Percentiles rank a stretch among this genome's conserved stretches.
Conservation (phyloP, 2,888 invertebrate species). For the Drosophila kokeensis region DNA sequence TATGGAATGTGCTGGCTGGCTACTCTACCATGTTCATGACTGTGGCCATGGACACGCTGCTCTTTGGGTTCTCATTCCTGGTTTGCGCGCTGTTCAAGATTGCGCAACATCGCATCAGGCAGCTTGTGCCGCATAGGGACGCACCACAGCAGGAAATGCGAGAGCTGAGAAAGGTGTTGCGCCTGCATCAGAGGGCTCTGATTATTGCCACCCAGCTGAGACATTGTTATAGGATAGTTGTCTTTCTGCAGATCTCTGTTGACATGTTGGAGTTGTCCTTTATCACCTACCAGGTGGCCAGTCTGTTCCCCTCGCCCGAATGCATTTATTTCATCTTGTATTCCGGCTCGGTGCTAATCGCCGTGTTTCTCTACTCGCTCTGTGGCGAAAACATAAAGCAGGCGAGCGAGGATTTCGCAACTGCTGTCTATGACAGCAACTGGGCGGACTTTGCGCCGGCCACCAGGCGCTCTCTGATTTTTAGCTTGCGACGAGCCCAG, state of each 20-base stretch:
- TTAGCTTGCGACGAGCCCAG: slow-evolving; percentile 57
- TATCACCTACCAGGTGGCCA: slow-evolving; percentile 55
- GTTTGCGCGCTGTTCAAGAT: slow-evolving; percentile 62
- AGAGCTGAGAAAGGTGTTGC: slow-evolving; percentile 40
- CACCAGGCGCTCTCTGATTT: slow-evolving; percentile 38
- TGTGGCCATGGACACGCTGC: slow-evolving; percentile 55
- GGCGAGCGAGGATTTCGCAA: slow-evolving; percentile 54
- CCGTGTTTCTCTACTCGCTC: slow-evolving; percentile 60
- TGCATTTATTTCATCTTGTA: slow-evolving; percentile 54
- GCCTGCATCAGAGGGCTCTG: slow-evolving; percentile 54
- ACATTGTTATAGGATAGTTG: slow-evolving; percentile 37
- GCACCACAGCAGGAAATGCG: slow-evolving; percentile 30
- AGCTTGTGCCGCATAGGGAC: slow-evolving; percentile 27
- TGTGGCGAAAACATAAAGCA: slow-evolving; percentile 63
- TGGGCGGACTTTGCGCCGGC: slow-evolving; percentile 50
- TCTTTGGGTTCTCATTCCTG: slow-evolving; percentile 59
- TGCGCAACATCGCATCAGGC: slow-evolving; percentile 57
- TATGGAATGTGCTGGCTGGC: slow-evolving; percentile 55
- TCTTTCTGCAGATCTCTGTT: slow-evolving; percentile 58
- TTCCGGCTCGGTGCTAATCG: slow-evolving; percentile 52
- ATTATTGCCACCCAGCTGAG: slow-evolving; percentile 44
- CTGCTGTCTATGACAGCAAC: slow-evolving; percentile 52
- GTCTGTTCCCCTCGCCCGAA: slow-evolving; percentile 49
- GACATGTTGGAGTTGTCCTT: slow-evolving; percentile 60
- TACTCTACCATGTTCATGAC: slow-evolving; percentile 55